A percentile compares a stretch with the other conserved stretches of the same genome.
Conservation (phyloP, 2,797 vertebrate genomes). For the Scyliorhinus canicula region DNA sequence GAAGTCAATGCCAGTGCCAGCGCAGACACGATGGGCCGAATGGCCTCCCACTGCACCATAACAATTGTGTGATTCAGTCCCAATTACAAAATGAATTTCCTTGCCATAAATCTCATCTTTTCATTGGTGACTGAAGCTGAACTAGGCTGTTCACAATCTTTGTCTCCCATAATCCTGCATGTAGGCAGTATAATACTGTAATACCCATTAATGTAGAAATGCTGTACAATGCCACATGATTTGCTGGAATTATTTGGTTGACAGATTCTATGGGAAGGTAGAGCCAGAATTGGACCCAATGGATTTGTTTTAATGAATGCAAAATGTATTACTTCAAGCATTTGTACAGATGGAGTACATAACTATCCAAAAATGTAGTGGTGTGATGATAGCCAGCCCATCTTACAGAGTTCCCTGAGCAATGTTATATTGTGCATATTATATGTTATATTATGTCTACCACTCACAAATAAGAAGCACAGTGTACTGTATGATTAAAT, state of each 20-base stretch:
- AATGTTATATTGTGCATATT: neutral
- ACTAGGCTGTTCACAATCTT: neutral
- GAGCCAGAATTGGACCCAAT: neutral
- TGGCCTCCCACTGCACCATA: no score
- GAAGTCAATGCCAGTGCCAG: no score
- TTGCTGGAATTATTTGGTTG: neutral
- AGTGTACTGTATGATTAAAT: neutral
- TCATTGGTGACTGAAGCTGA: neutral
- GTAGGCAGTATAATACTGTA: neutral
- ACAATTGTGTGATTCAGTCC: no score
- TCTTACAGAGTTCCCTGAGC: neutral
- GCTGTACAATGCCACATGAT: neutral
- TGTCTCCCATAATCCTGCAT: neutral
- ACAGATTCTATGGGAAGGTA: neutral
- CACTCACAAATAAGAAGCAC: neutral
- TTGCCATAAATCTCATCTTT: neutral
- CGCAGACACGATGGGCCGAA: no score
- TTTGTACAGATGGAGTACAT: neutral
- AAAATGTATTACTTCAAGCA: neutral
- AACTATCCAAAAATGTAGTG: neutral
- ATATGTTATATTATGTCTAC: no score
- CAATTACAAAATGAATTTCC: neutral
- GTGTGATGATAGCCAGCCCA: neutral
- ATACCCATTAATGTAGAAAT: neutral
- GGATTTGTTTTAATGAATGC: neutral